Conservation (phyloP, 2,797 vertebrate species). For the Falco berigora region DNA sequence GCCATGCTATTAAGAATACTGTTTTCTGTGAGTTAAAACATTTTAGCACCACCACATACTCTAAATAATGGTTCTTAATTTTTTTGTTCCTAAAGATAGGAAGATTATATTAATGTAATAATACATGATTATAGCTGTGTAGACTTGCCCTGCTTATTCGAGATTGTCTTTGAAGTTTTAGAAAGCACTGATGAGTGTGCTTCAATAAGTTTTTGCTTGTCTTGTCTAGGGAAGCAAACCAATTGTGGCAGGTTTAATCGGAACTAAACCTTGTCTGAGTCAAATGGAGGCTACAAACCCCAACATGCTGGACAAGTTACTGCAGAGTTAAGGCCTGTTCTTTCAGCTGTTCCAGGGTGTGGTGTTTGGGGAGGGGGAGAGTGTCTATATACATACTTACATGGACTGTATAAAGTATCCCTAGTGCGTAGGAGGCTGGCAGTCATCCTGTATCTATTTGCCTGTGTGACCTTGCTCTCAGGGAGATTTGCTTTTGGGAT, state of each 20-base stretch:
- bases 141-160: slow-evolving; percentile 39
- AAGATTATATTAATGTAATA: slow-evolving; percentile 49
- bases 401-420: background rate
- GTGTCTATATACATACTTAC: background rate
- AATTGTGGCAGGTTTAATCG: background rate
- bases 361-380: background rate
- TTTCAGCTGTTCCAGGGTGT: slow-evolving; percentile 60
- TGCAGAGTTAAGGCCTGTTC: slow-evolving; percentile 4
- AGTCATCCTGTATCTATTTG: slow-evolving; percentile 17
- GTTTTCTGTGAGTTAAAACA: background rate
- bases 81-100: background rate
- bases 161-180: slow-evolving; percentile 35
- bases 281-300: slow-evolving; percentile 16
- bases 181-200: slow-evolving; percentile 7
- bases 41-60: background rate
- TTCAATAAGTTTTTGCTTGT: slow-evolving; percentile 27
- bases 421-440: slow-evolving; percentile 4
- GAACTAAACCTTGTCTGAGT: slow-evolving; percentile 9
- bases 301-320: slow-evolving; percentile 9
- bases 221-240: slow-evolving; percentile 34
- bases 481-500: background rate
- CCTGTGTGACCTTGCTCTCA: background rate
- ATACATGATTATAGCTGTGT: background rate
- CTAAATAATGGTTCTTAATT: background rate
- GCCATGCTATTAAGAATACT: background rate